phyloP scores from a whole-genome alignment of 2,797 vertebrate genomes.

The Apodemus agrarius region DNA sequence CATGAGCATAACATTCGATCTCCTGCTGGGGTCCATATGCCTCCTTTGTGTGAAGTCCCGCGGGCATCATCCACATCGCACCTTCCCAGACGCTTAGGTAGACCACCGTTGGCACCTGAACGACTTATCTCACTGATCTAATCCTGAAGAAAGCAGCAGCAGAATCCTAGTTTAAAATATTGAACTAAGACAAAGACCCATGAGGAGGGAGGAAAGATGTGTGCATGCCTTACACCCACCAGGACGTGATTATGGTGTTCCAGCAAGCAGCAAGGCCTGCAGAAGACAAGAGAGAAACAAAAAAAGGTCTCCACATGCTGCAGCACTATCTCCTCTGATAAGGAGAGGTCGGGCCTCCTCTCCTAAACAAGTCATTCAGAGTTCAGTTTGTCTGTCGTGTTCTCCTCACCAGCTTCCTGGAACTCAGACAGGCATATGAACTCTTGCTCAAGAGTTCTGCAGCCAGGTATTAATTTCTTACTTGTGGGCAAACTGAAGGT shows the following conservation, averaged over 20 bases:
- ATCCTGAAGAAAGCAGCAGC: not conserved
- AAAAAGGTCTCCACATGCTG: not conserved
- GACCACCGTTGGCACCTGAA: not conserved
- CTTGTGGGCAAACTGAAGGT: not conserved
- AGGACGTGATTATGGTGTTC: not conserved
- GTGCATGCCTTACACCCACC: not conserved
- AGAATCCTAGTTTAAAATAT: not conserved
- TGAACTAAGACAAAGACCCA: not conserved
- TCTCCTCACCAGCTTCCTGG: not conserved
- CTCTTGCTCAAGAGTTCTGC: not conserved
- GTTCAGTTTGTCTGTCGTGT: constrained; percentile 33
- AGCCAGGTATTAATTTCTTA: constrained; percentile 38
- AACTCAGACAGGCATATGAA: constrained; percentile 23
- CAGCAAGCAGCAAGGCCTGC: not conserved
- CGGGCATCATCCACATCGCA: not conserved
- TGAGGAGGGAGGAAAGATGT: not conserved
- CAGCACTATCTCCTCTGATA: not conserved
- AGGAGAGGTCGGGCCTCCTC: constrained; percentile 30
- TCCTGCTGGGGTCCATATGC: not conserved
- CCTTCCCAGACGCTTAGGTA: not conserved
- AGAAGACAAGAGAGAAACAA: constrained; percentile 11
- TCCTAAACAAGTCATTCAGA: constrained; percentile 62
- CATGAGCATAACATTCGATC: constrained; percentile 35
- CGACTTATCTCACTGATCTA: not conserved
- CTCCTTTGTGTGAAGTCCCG: not conserved